phyloP scores from a whole-genome alignment of 2,113 vertebrate genomes.

The Neodon shergylaensis region DNA sequence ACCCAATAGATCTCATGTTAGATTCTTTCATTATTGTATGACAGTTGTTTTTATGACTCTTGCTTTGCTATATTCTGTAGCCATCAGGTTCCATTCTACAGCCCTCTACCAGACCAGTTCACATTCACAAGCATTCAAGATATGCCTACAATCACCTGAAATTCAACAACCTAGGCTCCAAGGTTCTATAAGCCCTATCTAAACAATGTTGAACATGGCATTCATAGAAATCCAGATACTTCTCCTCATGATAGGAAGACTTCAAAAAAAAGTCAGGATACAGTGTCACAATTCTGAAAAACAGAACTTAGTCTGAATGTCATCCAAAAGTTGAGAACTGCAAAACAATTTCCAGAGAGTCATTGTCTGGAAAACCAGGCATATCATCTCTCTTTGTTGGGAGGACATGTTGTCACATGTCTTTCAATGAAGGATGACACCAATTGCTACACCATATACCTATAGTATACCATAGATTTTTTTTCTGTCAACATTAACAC shows the following conservation, averaged over 20 bases:
- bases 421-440: background rate
- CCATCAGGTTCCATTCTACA: accelerated
- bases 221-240: background rate
- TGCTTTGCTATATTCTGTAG: background rate
- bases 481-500: background rate
- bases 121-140: background rate
- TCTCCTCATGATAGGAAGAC: background rate
- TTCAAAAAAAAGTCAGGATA: background rate
- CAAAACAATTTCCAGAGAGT: background rate
- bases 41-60: background rate
- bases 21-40: background rate
- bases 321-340: background rate
- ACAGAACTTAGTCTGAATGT: background rate
- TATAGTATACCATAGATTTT: background rate
- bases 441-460: background rate
- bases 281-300: background rate
- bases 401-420: background rate
- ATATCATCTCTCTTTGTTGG: background rate
- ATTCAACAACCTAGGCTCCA: background rate
- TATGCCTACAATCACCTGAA: background rate
- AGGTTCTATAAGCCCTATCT: background rate
- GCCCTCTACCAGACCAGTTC: background rate
- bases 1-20: background rate
- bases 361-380: background rate
- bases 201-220: background rate